These are phyloP conservation scores for Sialia sialis DNA, from an alignment of 2,113 vertebrate genomes.

Conservation along the genomic window DNA sequence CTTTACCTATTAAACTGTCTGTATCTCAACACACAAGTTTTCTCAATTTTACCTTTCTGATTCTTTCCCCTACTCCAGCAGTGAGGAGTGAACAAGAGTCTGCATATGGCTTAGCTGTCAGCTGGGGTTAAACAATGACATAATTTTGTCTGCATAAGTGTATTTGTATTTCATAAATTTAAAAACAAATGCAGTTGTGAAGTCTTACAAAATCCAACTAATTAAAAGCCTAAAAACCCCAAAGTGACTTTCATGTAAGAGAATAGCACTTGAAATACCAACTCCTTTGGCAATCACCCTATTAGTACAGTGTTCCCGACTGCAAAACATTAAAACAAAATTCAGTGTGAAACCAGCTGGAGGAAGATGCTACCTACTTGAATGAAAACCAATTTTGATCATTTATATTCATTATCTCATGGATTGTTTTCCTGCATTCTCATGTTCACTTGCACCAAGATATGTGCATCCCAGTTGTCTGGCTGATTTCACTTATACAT, in stretches of 20 bases:
- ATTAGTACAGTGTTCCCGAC: neutral
- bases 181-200: neutral
- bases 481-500: neutral
- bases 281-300: neutral
- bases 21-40: neutral
- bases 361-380: neutral
- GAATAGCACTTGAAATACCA: neutral
- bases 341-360: neutral
- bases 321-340: neutral
- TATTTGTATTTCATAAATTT: neutral
- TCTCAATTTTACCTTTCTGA: neutral
- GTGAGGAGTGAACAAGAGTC: accelerated
- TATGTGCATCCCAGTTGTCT: neutral
- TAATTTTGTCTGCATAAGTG: neutral
- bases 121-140: neutral
- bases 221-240: neutral
- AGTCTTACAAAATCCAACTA: neutral
- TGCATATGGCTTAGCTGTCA: neutral
- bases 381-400: neutral
- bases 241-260: neutral
- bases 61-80: neutral
- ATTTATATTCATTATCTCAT: neutral
- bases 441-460: neutral
- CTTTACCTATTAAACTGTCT: neutral
- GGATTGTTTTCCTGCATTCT: neutral